Evolutionary conservation across 2,888 invertebrate genomes (phyloP), one percentile per base, ranked within the genome.

Genomic region (Hemaris fuciformis): DNA sequence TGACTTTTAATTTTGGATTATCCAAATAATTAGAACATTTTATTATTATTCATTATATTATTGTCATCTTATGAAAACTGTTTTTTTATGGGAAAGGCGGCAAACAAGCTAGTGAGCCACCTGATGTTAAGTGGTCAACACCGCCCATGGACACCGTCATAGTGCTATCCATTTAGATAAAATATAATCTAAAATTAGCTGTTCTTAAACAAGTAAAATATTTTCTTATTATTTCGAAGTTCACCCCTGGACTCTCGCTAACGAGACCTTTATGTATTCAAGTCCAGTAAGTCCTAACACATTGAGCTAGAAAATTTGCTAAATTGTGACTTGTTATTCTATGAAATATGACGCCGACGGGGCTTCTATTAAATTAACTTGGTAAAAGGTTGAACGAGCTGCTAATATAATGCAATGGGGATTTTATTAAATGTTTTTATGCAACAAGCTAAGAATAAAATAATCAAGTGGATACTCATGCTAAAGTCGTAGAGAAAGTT

Each of bases 351-450:
- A 53, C 8, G 48, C 48, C 10, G 8, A 46, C 46, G 23, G 23
- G 6, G 48, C 27, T 27, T 31, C 48, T 27, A 53, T 53, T 48
- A 48, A 48, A 48, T 53, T 53, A 53, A 53, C 15, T 48, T n/a
- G 7, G 48, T 15, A 31, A 15, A 27, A 8, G 3, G 25, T n/a
- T 18, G 15, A 27, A 53, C 25, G 15, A 53, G 27, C 15, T 15
- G 25, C 3, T 53, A 15, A n/a, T 23, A 46, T 23, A 20, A 22
- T 46, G 10, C 3, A 46, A 23, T 13, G 10, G 38, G n/a, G 4
- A 23, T 45, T 22, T 45, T 38, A n/a, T n/a, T n/a, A 20, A 13
- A 38, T 38, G 10, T 38, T 38, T 27, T 10, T 20, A 18, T 22
- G 43, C 20, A 8, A 45, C 10, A 45, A 20, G 18, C 1, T 10